Evolutionary conservation across 1,140 invertebrate species (phyloP).

Genomic region (Monochamus saltuarius): DNA sequence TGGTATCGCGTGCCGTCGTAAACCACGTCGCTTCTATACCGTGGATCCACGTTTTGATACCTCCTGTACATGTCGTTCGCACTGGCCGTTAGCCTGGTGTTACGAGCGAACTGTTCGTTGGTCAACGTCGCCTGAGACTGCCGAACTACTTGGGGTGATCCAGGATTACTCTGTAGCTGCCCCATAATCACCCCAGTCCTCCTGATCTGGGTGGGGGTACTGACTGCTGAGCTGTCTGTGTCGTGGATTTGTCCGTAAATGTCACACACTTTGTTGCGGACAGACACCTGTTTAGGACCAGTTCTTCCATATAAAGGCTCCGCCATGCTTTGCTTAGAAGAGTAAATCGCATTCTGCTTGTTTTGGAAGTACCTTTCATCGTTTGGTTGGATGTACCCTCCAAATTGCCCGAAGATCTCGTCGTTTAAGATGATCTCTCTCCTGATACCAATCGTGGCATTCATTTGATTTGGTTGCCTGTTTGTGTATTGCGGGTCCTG

Average conservation of each 20-base stretch:
- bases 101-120: slow-evolving; percentile 42
- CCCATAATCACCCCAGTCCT: slow-evolving; percentile 47
- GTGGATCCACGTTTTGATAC: slow-evolving; percentile 9
- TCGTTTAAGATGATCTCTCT: slow-evolving; percentile 32
- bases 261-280: slow-evolving; percentile 49
- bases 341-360: slow-evolving; percentile 11
- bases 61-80: slow-evolving; percentile 46
- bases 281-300: slow-evolving; percentile 36
- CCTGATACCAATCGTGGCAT: neutral
- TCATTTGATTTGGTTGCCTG: slow-evolving; percentile 5
- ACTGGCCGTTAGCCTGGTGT: slow-evolving; percentile 46
- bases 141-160: slow-evolving; percentile 17
- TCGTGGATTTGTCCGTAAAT: slow-evolving; percentile 51
- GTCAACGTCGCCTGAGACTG: slow-evolving; percentile 10
- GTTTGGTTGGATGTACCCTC: slow-evolving; percentile 16
- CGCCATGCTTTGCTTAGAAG: slow-evolving; percentile 31
- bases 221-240: slow-evolving; percentile 3
- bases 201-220: slow-evolving; percentile 12
- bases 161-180: slow-evolving; percentile 34
- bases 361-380: neutral
- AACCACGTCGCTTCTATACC: slow-evolving; percentile 20
- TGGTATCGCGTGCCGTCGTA: slow-evolving; percentile 19
- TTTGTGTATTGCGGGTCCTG: slow-evolving; percentile 8
- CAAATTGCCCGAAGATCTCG: slow-evolving; percentile 32
- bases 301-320: slow-evolving; percentile 27